Evolutionary conservation across 2,113 vertebrate genomes (phyloP).

Genomic region (Sclerurus mexicanus): DNA sequence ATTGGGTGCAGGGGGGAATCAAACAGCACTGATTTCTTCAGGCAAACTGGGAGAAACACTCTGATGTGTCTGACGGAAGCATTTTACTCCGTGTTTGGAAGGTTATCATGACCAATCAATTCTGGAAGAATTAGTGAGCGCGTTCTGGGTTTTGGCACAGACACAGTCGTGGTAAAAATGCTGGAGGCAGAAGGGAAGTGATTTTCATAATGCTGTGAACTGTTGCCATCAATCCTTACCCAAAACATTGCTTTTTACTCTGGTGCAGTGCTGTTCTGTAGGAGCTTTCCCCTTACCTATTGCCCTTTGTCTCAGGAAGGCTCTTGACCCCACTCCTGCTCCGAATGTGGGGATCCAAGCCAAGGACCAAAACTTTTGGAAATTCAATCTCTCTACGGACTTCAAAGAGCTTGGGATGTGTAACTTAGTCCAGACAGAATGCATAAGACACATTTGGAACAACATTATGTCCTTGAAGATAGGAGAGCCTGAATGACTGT

Average conservation of each 20-base stretch:
- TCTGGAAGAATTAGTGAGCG: conserved; percentile 54
- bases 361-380: conserved; percentile 17
- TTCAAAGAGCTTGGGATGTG: conserved; percentile 21
- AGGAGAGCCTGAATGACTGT: neutral
- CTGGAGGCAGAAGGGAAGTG: conserved; percentile 57
- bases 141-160: conserved; percentile 49
- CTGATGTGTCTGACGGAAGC: conserved; percentile 9
- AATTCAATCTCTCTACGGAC: neutral
- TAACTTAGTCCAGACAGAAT: conserved; percentile 31
- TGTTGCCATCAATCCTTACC: conserved; percentile 52
- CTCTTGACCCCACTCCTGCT: neutral
- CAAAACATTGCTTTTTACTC: conserved; percentile 33
- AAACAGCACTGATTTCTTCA: neutral
- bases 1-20: neutral
- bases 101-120: conserved; percentile 59
- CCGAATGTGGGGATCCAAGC: neutral
- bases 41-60: conserved; percentile 32
- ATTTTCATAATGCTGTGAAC: conserved; percentile 61
- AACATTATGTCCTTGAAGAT: neutral
- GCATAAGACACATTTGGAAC: neutral
- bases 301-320: neutral
- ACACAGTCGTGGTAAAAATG: conserved; percentile 45
- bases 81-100: conserved; percentile 40
- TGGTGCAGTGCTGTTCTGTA: neutral
- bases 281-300: neutral